These are phyloP conservation scores for Condylura cristata DNA, from an alignment of 2,113 vertebrate species.

Conservation along the genomic window DNA sequence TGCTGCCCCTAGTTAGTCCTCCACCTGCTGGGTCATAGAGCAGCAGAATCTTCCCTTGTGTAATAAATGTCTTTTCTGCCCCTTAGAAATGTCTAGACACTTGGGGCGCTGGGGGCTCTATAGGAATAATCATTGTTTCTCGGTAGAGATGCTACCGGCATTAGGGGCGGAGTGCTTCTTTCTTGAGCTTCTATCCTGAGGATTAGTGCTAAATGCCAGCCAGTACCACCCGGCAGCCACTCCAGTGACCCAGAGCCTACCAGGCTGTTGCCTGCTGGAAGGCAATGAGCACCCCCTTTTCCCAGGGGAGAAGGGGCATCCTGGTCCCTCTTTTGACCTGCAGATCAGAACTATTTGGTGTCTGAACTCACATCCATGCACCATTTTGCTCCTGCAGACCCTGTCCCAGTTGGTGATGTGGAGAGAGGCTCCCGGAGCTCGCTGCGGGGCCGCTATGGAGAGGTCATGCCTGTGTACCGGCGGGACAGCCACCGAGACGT, in stretches of 20 bases:
- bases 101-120: not conserved
- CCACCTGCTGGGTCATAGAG: not conserved
- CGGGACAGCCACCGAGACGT: conserved; percentile 95
- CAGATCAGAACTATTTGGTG: not conserved
- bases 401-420: conserved; percentile 91
- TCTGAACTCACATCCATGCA: not conserved
- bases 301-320: not conserved
- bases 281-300: accelerated
- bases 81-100: not conserved
- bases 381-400: conserved; percentile 84
- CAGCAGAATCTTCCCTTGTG: not conserved
- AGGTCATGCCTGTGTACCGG: conserved; percentile 95
- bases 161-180: not conserved
- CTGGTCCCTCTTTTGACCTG: not conserved
- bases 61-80: not conserved
- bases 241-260: not conserved
- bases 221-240: not conserved
- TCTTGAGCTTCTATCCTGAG: not conserved
- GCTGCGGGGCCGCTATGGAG: conserved; percentile 90
- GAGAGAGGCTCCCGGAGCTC: conserved; percentile 93
- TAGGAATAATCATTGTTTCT: not conserved
- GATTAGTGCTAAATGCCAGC: not conserved
- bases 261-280: not conserved
- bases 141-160: not conserved
- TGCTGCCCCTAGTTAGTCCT: not conserved